phyloP scores from a whole-genome alignment of 2,113 vertebrate genomes.

The Microcebus griseorufus region DNA sequence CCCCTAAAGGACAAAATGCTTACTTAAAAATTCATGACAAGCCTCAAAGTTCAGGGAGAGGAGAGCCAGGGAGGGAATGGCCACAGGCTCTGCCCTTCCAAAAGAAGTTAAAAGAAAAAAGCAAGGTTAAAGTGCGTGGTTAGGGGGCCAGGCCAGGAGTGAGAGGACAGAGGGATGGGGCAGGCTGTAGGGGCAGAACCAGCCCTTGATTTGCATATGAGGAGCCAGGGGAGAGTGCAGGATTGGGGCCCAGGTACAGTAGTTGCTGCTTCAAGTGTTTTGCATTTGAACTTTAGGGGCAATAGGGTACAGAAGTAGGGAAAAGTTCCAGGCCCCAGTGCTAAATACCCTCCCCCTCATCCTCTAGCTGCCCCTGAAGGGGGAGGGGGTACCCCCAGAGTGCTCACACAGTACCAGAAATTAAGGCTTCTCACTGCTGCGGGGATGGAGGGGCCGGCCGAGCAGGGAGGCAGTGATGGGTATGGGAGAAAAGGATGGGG shows the following conservation, averaged over 20 bases:
- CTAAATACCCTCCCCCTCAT: constrained; percentile 64
- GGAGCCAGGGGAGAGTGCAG: constrained; percentile 74
- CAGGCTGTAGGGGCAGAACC: constrained; percentile 76
- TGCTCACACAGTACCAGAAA: constrained; percentile 83
- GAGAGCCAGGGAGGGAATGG: constrained; percentile 41
- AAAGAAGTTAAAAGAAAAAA: constrained; percentile 69
- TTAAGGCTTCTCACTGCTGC: constrained; percentile 84
- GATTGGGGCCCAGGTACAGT: constrained; percentile 83
- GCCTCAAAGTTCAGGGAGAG: constrained; percentile 70
- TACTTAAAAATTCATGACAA: constrained; percentile 82
- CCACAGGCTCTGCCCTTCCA: constrained; percentile 61
- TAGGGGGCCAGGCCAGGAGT: constrained; percentile 61
- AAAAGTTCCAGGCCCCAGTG: constrained; percentile 73
- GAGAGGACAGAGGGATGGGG: not conserved
- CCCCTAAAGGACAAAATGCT: constrained; percentile 77
- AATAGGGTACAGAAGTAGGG: constrained; percentile 58
- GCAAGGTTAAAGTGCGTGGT: constrained; percentile 88
- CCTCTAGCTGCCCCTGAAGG: constrained; percentile 78
- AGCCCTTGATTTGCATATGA: constrained; percentile 85
- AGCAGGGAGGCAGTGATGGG: constrained; percentile 78
- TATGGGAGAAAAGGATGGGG: not conserved
- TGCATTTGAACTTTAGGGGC: constrained; percentile 77
- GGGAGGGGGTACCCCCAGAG: constrained; percentile 78
- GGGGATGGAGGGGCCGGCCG: constrained; percentile 71
- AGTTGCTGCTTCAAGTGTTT: constrained; percentile 87